Evolutionary conservation across 2,888 invertebrate genomes (phyloP).

Genomic region (Thysanoteuthis rhombus): DNA sequence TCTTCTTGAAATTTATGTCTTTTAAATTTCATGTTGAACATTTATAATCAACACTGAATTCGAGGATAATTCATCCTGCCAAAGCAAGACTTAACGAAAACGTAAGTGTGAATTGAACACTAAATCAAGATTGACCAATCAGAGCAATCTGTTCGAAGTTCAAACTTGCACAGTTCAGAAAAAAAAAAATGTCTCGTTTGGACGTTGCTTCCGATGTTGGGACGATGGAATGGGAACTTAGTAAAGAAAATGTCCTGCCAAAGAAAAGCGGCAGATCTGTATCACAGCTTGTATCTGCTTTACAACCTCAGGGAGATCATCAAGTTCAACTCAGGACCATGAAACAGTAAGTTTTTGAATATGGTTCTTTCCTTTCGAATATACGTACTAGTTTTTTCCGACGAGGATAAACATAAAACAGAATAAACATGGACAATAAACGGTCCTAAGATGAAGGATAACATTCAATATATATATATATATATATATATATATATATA

Average conservation of each 20-base stretch:
- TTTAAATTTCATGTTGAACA: not conserved
- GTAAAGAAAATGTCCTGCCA: slow-evolving; percentile 95
- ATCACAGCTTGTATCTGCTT: slow-evolving; percentile 80
- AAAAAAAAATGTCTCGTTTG: not conserved
- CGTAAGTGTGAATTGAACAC: not conserved
- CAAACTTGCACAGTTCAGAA: not conserved
- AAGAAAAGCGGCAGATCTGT: slow-evolving; percentile 86
- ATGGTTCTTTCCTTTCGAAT: not conserved
- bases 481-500: no score
- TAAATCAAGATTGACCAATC: slow-evolving; percentile 1
- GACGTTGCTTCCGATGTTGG: slow-evolving; percentile 15
- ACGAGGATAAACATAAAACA: no score
- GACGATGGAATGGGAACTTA: slow-evolving; percentile 69
- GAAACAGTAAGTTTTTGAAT: slow-evolving; percentile 45
- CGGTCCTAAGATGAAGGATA: no score
- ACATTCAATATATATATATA: no score
- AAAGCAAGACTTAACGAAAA: not conserved
- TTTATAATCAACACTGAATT: not conserved
- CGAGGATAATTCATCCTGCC: not conserved
- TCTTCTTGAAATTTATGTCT: not conserved
- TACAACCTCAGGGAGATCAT: slow-evolving; percentile 62
- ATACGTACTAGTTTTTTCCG: no score
- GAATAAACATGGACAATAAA: no score
- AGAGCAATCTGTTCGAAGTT: not conserved
- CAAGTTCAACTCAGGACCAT: not conserved